Conservation (phyloP, 1,140 invertebrate species). For the Ditylenchus dipsaci region DNA sequence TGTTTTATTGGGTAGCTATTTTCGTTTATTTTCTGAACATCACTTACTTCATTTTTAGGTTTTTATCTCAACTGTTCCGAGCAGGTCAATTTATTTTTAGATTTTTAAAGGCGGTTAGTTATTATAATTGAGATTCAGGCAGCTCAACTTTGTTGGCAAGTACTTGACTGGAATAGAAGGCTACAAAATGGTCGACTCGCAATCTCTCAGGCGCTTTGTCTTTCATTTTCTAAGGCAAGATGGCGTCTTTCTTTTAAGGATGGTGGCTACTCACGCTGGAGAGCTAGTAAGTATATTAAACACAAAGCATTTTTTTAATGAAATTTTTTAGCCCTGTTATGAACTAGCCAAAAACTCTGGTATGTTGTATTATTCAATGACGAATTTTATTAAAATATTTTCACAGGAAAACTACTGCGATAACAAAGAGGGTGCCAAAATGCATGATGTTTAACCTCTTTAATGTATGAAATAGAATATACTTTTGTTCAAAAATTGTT, state of each 20-base stretch:
- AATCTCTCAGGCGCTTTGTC: conserved; percentile 55
- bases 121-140: conserved; percentile 28
- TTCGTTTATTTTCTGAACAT: too few relatives aligned
- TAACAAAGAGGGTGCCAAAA: conserved; percentile 58
- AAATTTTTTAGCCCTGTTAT: conserved; percentile 44
- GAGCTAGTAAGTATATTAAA: conserved; percentile 36
- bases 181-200: conserved; percentile 58
- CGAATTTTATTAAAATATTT: neutral
- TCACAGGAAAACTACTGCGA: conserved; percentile 52
- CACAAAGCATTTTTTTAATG: neutral
- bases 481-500: too few relatives aligned
- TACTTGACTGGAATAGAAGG: conserved; percentile 57
- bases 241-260: conserved; percentile 55
- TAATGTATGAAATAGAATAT: too few relatives aligned
- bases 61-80: conserved; percentile 57
- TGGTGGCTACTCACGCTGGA: conserved; percentile 58
- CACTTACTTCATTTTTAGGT: too few relatives aligned
- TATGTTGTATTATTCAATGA: neutral
- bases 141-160: conserved; percentile 58
- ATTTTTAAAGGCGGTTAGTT: neutral
- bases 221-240: conserved; percentile 57
- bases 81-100: conserved; percentile 37
- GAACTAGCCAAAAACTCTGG: conserved; percentile 55
- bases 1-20: conserved; percentile 52
- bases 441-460: conserved; percentile 49